A percentile compares a stretch with the other conserved stretches of the same genome.
phyloP scores from a whole-genome alignment of 2,888 invertebrate genomes.

The Macaria liturata region DNA sequence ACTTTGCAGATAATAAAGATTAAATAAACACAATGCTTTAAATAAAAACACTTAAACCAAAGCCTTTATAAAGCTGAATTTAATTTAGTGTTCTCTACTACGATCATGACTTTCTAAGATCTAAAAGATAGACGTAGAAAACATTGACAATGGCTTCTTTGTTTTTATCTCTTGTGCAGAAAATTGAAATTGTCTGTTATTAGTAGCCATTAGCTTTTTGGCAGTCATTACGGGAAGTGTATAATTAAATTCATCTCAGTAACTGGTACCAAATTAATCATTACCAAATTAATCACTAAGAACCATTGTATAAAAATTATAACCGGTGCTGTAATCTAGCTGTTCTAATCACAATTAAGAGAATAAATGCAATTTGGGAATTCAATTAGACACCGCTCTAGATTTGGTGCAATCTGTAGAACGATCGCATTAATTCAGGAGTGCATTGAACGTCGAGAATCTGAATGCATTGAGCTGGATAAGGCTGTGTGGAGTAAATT shows the following conservation, averaged over 20 bases:
- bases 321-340: no score
- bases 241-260: constrained; percentile 3
- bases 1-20: constrained; percentile 14
- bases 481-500: constrained; percentile 41
- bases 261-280: no score
- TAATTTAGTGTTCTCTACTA: constrained; percentile 27
- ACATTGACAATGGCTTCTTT: constrained; percentile 37
- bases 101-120: constrained; percentile 35
- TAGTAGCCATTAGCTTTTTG: constrained; percentile 9
- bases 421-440: constrained; percentile 27
- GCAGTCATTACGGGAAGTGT: constrained; percentile 5
- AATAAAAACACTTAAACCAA: constrained; percentile 1
- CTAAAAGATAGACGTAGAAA: constrained; percentile 29
- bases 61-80: constrained; percentile 24
- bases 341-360: no score
- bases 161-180: constrained; percentile 31
- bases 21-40: constrained; percentile 4
- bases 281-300: no score
- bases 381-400: no score
- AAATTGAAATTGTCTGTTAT: constrained; percentile 26
- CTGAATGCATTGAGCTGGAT: constrained; percentile 32
- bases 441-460: constrained; percentile 41
- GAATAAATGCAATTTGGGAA: background rate
- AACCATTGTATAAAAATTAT: no score
- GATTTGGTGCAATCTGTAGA: constrained; percentile 10